phyloP scores from a whole-genome alignment of 2,113 vertebrate species.

The Sprattus sprattus region DNA sequence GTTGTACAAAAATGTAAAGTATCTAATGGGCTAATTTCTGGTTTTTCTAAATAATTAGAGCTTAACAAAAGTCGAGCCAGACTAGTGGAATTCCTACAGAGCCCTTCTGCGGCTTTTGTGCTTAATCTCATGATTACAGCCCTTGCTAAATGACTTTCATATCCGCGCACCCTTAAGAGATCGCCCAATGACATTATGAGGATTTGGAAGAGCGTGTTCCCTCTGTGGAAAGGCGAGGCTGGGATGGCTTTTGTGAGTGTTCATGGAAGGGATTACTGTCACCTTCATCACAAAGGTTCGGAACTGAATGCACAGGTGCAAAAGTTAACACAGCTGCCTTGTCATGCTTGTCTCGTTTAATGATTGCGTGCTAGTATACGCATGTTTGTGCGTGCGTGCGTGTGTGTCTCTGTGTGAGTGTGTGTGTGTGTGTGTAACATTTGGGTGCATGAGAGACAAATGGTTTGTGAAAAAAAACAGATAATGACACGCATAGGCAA shows the following conservation, averaged over 20 bases:
- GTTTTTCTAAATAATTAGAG: conserved; percentile 35
- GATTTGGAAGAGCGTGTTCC: conserved; percentile 47
- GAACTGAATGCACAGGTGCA: background rate
- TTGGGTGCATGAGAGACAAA: too few species aligned
- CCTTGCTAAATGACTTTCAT: conserved; percentile 50
- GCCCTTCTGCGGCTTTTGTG: conserved; percentile 25
- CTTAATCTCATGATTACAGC: conserved; percentile 51
- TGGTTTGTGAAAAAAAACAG: too few species aligned
- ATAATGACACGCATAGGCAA: background rate
- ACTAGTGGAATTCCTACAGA: conserved; percentile 32
- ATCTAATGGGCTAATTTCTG: conserved; percentile 23
- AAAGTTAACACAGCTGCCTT: background rate
- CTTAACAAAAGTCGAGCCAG: conserved; percentile 25
- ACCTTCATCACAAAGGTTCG: background rate
- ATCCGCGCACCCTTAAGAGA: conserved; percentile 49
- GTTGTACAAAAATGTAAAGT: conserved; percentile 9
- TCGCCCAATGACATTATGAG: conserved; percentile 50
- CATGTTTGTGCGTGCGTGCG: background rate
- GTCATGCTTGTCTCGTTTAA: background rate
- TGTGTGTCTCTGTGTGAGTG: conserved; percentile 6
- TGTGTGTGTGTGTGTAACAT: conserved; percentile 24
- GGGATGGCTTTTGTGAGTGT: conserved; percentile 33
- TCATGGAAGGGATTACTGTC: conserved; percentile 41
- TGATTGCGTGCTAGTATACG: background rate
- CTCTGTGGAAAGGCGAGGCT: conserved; percentile 42